These are phyloP conservation scores for Sarcophaga carnaria DNA, from an alignment of 2,888 invertebrate genomes.

Conservation along the genomic window DNA sequence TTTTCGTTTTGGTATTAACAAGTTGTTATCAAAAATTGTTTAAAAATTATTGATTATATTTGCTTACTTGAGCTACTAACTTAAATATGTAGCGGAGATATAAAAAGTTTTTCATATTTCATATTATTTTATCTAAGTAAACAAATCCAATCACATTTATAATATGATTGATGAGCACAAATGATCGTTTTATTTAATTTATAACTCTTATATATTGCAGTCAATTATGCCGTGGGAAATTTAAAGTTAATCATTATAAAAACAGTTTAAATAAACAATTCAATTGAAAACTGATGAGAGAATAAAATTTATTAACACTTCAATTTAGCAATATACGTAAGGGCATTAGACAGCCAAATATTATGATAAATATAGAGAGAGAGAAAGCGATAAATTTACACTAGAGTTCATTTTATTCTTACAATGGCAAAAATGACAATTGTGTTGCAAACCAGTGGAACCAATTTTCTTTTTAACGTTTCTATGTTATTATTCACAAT, in stretches of 20 bases:
- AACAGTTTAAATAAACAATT: slow-evolving; percentile 47
- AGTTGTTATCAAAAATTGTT: slow-evolving; percentile 23
- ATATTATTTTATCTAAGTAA: slow-evolving; percentile 13
- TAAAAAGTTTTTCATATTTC: not conserved
- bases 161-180: slow-evolving; percentile 56
- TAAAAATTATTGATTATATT: slow-evolving; percentile 45
- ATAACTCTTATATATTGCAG: slow-evolving; percentile 52
- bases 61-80: slow-evolving; percentile 24
- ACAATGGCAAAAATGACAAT: too few species aligned
- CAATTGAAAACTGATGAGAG: slow-evolving; percentile 28
- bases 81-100: not conserved
- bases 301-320: slow-evolving; percentile 52
- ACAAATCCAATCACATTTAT: slow-evolving; percentile 23
- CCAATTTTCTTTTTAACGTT: too few species aligned
- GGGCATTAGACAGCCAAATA: not conserved
- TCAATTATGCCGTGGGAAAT: slow-evolving; percentile 63
- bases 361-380: not conserved
- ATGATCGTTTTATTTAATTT: slow-evolving; percentile 57
- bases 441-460: too few species aligned
- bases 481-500: not conserved
- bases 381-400: too few species aligned
- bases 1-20: slow-evolving; percentile 6
- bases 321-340: slow-evolving; percentile 36
- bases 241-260: slow-evolving; percentile 50
- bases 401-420: too few species aligned